Evolutionary conservation across 2,797 vertebrate species (phyloP).

Genomic region (Myripristis jacobus): DNA sequence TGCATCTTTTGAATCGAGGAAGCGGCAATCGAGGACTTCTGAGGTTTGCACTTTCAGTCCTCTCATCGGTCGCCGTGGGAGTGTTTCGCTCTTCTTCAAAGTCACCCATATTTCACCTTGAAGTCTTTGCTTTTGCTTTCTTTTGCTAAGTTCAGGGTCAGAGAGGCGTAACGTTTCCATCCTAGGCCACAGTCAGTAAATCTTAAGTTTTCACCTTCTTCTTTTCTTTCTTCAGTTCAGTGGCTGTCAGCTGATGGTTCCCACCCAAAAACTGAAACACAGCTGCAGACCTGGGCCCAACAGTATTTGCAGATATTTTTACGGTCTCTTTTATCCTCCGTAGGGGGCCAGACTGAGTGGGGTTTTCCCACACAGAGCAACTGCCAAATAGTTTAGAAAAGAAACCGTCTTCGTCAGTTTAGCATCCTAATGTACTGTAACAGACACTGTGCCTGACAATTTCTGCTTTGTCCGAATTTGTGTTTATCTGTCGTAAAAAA

Average conservation of each 20-base stretch:
- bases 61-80: conserved; percentile 25
- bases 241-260: conserved; percentile 15
- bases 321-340: background rate
- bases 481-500: background rate
- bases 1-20: background rate
- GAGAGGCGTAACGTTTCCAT: conserved; percentile 23
- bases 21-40: background rate
- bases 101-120: background rate
- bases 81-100: conserved; percentile 11
- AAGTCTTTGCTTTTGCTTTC: background rate
- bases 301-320: background rate
- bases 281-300: conserved; percentile 61
- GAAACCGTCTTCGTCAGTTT: conserved; percentile 7
- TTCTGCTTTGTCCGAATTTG: background rate
- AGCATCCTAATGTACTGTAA: background rate
- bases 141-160: conserved; percentile 10
- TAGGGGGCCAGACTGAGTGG: conserved; percentile 5
- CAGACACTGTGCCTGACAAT: background rate
- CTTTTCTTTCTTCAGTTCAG: background rate
- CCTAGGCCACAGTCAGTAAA: conserved; percentile 21
- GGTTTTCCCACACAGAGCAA: conserved; percentile 7
- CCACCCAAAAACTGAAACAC: conserved; percentile 21
- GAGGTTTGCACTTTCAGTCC: background rate
- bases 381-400: conserved; percentile 2
- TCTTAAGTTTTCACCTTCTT: background rate